These are phyloP conservation scores for Ia io DNA, from an alignment of 2,113 vertebrate genomes.

Conservation along the genomic window DNA sequence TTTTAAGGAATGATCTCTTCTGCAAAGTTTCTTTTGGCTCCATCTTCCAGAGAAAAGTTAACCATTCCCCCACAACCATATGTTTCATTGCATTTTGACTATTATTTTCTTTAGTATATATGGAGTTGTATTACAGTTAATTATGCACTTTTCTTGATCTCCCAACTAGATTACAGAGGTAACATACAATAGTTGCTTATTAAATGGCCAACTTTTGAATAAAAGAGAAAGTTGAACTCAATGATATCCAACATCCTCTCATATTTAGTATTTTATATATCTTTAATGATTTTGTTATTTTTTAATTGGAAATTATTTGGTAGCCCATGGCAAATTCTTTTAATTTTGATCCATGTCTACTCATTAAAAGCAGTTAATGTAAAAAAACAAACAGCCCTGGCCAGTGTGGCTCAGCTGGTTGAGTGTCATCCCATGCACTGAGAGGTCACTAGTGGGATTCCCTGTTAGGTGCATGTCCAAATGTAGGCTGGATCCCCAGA, in stretches of 20 bases:
- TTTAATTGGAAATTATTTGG: slow-evolving; percentile 13
- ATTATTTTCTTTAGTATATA: slow-evolving; percentile 2
- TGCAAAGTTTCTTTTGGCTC: not conserved
- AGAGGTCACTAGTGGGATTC: not conserved
- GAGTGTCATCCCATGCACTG: not conserved
- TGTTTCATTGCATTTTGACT: not conserved
- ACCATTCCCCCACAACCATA: not conserved
- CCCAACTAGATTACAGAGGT: not conserved
- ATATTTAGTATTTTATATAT: slow-evolving; percentile 26
- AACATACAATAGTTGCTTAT: not conserved
- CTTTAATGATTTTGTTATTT: slow-evolving; percentile 39
- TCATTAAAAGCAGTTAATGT: slow-evolving; percentile 38
- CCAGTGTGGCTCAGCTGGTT: not conserved
- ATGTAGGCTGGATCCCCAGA: not conserved
- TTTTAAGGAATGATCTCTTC: not conserved
- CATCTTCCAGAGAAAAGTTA: not conserved
- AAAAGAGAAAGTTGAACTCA: slow-evolving; percentile 7
- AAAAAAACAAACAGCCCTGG: not conserved
- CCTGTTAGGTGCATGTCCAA: not conserved
- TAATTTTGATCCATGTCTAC: slow-evolving; percentile 3
- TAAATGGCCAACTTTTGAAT: slow-evolving; percentile 35
- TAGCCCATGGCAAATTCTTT: not conserved
- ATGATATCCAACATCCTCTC: not conserved
- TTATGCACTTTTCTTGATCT: not conserved
- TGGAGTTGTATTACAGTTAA: not conserved